Percentiles rank a stretch among this genome's conserved stretches.
phyloP scores from a whole-genome alignment of 2,888 invertebrate species.

The Cryptus viduatorius region DNA sequence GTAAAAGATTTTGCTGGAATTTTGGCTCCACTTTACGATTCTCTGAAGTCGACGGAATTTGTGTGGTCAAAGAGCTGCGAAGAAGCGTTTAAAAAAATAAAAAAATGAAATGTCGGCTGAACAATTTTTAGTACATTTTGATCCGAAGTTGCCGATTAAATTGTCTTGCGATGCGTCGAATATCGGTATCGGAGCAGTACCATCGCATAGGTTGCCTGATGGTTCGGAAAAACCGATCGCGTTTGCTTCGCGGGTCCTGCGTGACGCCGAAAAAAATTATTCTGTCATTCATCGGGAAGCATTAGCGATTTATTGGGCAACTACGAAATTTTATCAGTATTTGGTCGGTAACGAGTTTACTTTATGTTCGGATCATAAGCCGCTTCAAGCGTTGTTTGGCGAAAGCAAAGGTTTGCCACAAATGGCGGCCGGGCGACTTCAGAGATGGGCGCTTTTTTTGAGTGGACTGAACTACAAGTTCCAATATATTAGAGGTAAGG shows the following conservation, averaged over 20 bases:
- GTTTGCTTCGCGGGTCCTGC: conserved; percentile 76
- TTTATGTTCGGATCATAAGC: conserved; percentile 78
- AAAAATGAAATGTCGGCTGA: conserved; percentile 70
- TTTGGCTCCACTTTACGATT: conserved; percentile 75
- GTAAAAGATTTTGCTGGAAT: conserved; percentile 74
- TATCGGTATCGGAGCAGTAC: conserved; percentile 76
- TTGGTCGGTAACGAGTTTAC: conserved; percentile 77
- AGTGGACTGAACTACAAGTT: conserved; percentile 70
- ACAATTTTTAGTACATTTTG: conserved; percentile 63
- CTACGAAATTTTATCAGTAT: conserved; percentile 80
- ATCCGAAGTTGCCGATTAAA: conserved; percentile 61
- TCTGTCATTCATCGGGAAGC: conserved; percentile 78
- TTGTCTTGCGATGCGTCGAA: conserved; percentile 68
- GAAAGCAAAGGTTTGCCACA: conserved; percentile 76
- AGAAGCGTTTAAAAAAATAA: conserved; percentile 76
- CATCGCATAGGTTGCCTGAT: conserved; percentile 73
- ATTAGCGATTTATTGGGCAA: conserved; percentile 78
- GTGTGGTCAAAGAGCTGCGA: conserved; percentile 76
- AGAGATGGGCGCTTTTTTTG: conserved; percentile 75
- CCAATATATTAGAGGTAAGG: conserved; percentile 64
- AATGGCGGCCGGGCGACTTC: conserved; percentile 78
- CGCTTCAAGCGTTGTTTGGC: conserved; percentile 75
- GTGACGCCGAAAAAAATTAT: conserved; percentile 78
- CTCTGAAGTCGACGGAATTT: conserved; percentile 59
- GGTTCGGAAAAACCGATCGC: conserved; percentile 74